These are phyloP conservation scores for Falco biarmicus DNA, from an alignment of 2,797 vertebrate genomes.

Conservation along the genomic window DNA sequence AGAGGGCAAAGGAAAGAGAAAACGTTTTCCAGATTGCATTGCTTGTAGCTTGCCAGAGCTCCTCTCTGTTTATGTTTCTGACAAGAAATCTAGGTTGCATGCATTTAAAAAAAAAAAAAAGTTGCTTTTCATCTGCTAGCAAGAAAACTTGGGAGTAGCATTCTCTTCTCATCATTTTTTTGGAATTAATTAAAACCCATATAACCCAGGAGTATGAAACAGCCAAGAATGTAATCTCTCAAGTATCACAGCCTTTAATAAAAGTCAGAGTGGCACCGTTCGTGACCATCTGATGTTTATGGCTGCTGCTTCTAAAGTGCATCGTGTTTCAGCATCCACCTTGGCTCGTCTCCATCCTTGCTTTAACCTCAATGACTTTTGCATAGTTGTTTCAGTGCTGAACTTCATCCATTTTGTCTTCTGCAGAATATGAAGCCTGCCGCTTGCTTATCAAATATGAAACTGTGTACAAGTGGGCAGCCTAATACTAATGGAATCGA, in stretches of 20 bases:
- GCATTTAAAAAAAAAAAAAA: not conserved
- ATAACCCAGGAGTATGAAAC: not conserved
- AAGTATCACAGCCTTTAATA: not conserved
- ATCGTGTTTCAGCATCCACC: not conserved
- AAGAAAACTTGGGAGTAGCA: not conserved
- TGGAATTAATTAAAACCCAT: slow-evolving; percentile 27
- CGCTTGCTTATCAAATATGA: slow-evolving; percentile 56
- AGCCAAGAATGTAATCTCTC: not conserved
- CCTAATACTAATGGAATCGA: slow-evolving; percentile 50
- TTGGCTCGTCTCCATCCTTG: slow-evolving; percentile 11
- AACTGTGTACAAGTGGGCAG: not conserved
- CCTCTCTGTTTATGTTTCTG: not conserved
- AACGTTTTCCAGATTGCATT: not conserved
- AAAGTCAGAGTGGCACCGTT: not conserved
- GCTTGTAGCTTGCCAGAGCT: not conserved
- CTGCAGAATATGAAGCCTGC: slow-evolving; percentile 3
- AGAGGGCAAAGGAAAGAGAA: not conserved
- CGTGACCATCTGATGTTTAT: slow-evolving; percentile 10
- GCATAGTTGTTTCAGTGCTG: not conserved
- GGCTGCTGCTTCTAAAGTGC: not conserved
- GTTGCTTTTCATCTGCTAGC: not conserved
- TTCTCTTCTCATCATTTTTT: not conserved
- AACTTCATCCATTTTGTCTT: not conserved
- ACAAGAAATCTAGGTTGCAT: slow-evolving; percentile 6
- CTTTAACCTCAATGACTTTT: slow-evolving; percentile 47